Percentiles rank a stretch among this genome's conserved stretches.
Conservation (phyloP, 2,113 vertebrate genomes). For the Scopus umbretta region DNA sequence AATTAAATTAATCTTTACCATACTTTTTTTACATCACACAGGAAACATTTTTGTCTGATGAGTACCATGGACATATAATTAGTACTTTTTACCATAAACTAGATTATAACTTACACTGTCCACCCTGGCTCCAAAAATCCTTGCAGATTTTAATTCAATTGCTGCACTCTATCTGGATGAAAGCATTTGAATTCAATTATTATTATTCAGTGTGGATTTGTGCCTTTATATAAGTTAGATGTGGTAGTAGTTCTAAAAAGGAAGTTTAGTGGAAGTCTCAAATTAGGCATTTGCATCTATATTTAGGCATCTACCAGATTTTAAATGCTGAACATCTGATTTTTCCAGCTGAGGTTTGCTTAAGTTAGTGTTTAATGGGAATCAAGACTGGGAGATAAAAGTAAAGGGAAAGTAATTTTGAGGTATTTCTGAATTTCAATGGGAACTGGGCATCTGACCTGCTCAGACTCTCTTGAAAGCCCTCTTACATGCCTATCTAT, state of each 20-base stretch:
- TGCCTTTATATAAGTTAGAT: background rate
- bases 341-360: conserved; percentile 8
- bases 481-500: background rate
- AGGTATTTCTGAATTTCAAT: background rate
- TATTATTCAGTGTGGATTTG: background rate
- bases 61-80: background rate
- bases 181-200: background rate
- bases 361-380: background rate
- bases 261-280: background rate
- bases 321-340: background rate
- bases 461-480: background rate
- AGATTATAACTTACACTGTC: conserved; percentile 6
- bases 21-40: background rate
- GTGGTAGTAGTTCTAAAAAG: background rate
- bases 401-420: background rate
- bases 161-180: conserved; percentile 27
- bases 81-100: conserved; percentile 26
- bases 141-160: conserved; percentile 20
- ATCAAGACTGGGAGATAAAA: background rate
- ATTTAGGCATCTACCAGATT: background rate
- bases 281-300: conserved; percentile 20
- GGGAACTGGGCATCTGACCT: background rate
- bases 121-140: background rate
- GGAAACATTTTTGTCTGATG: conserved; percentile 4
- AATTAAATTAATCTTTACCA: conserved; percentile 41